A percentile compares a stretch with the other conserved stretches of the same genome.
Evolutionary conservation across 2,113 vertebrate species (phyloP).

Genomic region (Hippoglossus stenolepis): DNA sequence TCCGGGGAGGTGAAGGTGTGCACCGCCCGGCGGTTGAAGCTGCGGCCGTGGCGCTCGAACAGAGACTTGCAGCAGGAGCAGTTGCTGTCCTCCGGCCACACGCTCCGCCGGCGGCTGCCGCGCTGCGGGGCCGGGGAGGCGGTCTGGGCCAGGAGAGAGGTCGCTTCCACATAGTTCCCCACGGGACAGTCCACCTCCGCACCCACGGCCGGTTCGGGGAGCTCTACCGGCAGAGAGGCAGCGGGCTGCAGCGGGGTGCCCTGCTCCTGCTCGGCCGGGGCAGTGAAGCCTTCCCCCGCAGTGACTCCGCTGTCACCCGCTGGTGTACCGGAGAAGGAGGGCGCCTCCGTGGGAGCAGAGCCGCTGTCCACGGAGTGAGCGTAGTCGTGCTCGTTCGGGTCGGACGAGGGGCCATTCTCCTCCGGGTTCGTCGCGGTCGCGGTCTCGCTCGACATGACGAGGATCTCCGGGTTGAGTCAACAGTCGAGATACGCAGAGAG

Average conservation of each 20-base stretch:
- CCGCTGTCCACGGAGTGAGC: constrained; percentile 34
- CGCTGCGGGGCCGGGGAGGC: accelerated
- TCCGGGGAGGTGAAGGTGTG: constrained; percentile 72
- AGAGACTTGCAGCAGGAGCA: constrained; percentile 58
- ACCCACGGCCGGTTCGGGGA: constrained; percentile 45
- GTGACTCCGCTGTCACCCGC: background rate
- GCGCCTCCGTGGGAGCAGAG: constrained; percentile 2
- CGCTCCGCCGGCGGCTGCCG: background rate
- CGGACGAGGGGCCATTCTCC: constrained; percentile 14
- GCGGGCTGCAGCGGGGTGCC: background rate
- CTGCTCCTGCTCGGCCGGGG: background rate
- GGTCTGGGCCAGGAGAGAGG: background rate
- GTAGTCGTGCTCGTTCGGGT: constrained; percentile 68
- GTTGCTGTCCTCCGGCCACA: constrained; percentile 57
- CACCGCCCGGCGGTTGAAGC: constrained; percentile 73
- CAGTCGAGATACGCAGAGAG: background rate
- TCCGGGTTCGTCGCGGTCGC: background rate
- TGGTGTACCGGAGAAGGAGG: background rate
- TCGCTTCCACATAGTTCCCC: constrained; percentile 3
- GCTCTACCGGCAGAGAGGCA: constrained; percentile 2
- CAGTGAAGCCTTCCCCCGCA: background rate
- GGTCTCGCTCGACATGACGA: constrained; percentile 50
- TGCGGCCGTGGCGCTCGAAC: constrained; percentile 72
- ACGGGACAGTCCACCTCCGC: constrained; percentile 66
- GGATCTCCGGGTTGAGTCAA: constrained; percentile 1